These are phyloP conservation scores for Netelia virgata DNA, from an alignment of 2,888 invertebrate species.

Conservation along the genomic window DNA sequence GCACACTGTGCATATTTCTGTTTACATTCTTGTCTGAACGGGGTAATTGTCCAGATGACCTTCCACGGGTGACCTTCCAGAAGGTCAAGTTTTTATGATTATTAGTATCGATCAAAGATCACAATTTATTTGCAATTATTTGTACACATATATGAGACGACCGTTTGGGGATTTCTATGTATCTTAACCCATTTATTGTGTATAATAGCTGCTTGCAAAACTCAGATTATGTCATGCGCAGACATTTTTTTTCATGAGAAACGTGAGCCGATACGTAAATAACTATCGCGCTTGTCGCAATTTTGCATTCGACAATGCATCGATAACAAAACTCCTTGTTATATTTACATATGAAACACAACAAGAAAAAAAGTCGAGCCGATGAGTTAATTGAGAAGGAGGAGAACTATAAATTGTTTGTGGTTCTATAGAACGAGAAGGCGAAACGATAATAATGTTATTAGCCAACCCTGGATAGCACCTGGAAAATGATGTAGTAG, in stretches of 20 bases:
- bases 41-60: too few relatives aligned
- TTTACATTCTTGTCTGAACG: too few relatives aligned
- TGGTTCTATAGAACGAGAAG: background rate
- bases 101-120: too few relatives aligned
- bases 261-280: background rate
- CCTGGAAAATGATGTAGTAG: background rate
- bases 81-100: too few relatives aligned
- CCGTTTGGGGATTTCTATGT: too few relatives aligned
- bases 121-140: too few relatives aligned
- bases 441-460: background rate
- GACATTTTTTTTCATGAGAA: background rate
- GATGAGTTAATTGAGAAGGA: conserved; percentile 3
- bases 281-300: background rate
- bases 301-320: background rate
- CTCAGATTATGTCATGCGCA: background rate
- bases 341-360: background rate
- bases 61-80: too few relatives aligned
- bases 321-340: background rate
- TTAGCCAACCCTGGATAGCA: background rate
- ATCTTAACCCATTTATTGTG: too few relatives aligned
- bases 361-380: background rate
- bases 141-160: too few relatives aligned
- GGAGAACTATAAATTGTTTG: background rate
- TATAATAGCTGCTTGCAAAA: too few relatives aligned
- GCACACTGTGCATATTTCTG: too few relatives aligned